Evolutionary conservation across 2,888 invertebrate species (phyloP).

Genomic region (Mythimna impura): DNA sequence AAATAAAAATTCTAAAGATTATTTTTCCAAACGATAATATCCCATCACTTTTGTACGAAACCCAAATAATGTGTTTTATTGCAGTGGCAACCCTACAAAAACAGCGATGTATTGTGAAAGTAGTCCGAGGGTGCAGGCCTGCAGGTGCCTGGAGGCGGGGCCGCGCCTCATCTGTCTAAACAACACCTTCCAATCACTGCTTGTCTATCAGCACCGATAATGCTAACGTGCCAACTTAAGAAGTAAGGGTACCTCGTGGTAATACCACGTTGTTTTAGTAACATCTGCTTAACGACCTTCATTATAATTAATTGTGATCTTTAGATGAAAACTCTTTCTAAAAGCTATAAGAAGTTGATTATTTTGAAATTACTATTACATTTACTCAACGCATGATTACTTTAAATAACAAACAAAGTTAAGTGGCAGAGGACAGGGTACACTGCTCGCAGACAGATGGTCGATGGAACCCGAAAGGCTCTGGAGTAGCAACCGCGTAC

Average conservation of each 20-base stretch:
- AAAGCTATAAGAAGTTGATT: not conserved
- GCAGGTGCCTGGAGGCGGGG: slow-evolving; percentile 68
- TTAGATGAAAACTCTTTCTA: not conserved
- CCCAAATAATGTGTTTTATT: not conserved
- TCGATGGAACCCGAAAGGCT: too few relatives aligned
- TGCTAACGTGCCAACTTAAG: slow-evolving; percentile 51
- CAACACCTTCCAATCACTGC: slow-evolving; percentile 65
- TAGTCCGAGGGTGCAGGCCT: slow-evolving; percentile 64
- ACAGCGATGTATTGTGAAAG: slow-evolving; percentile 70
- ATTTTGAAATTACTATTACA: not conserved
- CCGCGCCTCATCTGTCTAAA: slow-evolving; percentile 73
- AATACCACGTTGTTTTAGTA: slow-evolving; percentile 1
- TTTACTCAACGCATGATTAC: too few relatives aligned
- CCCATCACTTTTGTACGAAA: not conserved
- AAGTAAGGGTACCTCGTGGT: slow-evolving; percentile 14
- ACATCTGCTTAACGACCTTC: not conserved
- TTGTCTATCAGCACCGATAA: slow-evolving; percentile 52
- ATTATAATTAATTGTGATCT: too few relatives aligned
- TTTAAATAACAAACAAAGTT: too few relatives aligned
- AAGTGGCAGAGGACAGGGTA: too few relatives aligned
- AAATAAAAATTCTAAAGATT: too few relatives aligned
- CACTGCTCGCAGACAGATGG: too few relatives aligned
- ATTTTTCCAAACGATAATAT: not conserved
- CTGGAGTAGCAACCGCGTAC: too few relatives aligned
- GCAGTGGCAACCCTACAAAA: slow-evolving; percentile 44